Evolutionary conservation across 2,797 vertebrate genomes (phyloP).

Genomic region (Gymnodraco acuticeps): DNA sequence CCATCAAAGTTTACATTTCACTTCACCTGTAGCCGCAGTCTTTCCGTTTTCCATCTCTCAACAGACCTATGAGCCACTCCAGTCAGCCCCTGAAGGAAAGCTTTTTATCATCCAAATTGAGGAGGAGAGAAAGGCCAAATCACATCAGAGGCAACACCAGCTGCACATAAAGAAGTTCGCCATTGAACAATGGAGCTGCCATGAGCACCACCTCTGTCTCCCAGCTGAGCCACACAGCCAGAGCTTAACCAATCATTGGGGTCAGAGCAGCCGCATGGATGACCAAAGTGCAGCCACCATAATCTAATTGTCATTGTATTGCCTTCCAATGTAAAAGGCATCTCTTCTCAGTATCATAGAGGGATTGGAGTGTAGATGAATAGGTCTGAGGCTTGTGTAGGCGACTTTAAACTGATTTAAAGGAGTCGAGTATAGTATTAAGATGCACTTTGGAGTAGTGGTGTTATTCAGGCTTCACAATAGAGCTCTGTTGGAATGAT

Average conservation of each 20-base stretch:
- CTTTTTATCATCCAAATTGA: conserved; percentile 81
- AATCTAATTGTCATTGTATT: conserved; percentile 89
- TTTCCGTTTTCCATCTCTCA: conserved; percentile 56
- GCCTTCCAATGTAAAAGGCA: conserved; percentile 83
- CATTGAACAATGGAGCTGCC: conserved; percentile 78
- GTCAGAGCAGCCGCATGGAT: conserved; percentile 80
- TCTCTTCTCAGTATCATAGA: conserved; percentile 80
- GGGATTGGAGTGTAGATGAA: conserved; percentile 80
- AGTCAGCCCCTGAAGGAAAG: conserved; percentile 57
- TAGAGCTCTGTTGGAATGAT: conserved; percentile 63
- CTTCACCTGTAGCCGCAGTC: conserved; percentile 21
- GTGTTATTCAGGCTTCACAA: conserved; percentile 79
- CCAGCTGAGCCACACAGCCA: conserved; percentile 78
- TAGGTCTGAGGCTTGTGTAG: conserved; percentile 72
- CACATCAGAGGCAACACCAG: conserved; percentile 81
- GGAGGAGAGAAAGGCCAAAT: conserved; percentile 76
- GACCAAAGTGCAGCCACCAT: conserved; percentile 83
- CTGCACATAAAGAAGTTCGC: conserved; percentile 82
- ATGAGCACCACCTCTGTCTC: conserved; percentile 79
- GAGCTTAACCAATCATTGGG: conserved; percentile 79
- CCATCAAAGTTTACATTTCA: neutral
- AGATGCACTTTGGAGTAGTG: conserved; percentile 81
- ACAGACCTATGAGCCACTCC: conserved; percentile 51
- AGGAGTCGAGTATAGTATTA: conserved; percentile 81
- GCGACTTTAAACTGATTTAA: conserved; percentile 85